Conservation (phyloP, 2,113 vertebrate species). For the Zeus faber region DNA sequence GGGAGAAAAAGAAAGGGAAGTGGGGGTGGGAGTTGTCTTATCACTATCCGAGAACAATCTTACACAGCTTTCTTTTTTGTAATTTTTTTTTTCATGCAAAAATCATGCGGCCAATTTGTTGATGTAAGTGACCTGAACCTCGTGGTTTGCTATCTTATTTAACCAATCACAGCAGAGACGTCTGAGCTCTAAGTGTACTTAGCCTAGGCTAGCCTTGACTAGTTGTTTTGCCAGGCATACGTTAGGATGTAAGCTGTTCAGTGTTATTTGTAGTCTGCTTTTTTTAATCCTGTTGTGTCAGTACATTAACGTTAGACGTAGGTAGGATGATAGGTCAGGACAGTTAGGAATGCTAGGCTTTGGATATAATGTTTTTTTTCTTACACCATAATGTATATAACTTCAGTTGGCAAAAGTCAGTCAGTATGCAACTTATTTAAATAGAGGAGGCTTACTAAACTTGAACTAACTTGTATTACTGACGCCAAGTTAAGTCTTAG, state of each 20-base stretch:
- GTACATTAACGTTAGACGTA: slow-evolving; percentile 37
- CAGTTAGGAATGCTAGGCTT: slow-evolving; percentile 36
- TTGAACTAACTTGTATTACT: slow-evolving; percentile 56
- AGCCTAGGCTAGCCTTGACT: slow-evolving; percentile 41
- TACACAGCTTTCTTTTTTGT: slow-evolving; percentile 95
- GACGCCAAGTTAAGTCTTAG: slow-evolving; percentile 71
- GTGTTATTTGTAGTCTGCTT: slow-evolving; percentile 53
- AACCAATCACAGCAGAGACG: slow-evolving; percentile 76
- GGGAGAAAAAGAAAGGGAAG: slow-evolving; percentile 24
- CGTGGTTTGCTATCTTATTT: slow-evolving; percentile 93
- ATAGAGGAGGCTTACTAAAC: slow-evolving; percentile 57
- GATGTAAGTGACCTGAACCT: slow-evolving; percentile 97
- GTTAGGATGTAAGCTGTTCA: slow-evolving; percentile 63
- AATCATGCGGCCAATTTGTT: slow-evolving; percentile 98
- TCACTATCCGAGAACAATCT: slow-evolving; percentile 87
- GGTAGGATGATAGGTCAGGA: slow-evolving; percentile 30
- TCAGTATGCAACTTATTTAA: slow-evolving; percentile 52
- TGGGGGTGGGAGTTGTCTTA: slow-evolving; percentile 66
- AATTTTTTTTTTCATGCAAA: slow-evolving; percentile 98
- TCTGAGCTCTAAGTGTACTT: slow-evolving; percentile 51
- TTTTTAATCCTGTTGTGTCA: slow-evolving; percentile 48
- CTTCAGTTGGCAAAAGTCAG: slow-evolving; percentile 40
- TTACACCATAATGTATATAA: slow-evolving; percentile 45
- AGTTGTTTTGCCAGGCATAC: too few species aligned
- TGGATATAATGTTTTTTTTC: slow-evolving; percentile 35